Evolutionary conservation across 1,140 invertebrate species (phyloP).

Genomic region (Megalopta genalis): DNA sequence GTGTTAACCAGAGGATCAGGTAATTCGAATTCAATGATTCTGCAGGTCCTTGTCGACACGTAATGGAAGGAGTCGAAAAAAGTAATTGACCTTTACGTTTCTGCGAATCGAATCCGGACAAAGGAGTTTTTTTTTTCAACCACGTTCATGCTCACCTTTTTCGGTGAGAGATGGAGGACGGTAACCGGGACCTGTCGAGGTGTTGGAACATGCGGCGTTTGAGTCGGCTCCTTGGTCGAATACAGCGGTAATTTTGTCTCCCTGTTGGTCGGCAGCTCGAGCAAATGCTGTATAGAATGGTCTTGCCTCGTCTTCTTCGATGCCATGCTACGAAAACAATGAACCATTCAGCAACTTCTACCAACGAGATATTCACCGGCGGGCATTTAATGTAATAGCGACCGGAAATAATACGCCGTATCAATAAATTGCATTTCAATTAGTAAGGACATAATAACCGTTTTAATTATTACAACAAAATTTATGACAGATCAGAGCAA

Average conservation of each 20-base stretch:
- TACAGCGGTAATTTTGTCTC: slow-evolving; percentile 70
- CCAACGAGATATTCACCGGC: neutral
- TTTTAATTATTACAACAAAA: slow-evolving; percentile 35
- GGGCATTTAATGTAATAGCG: slow-evolving; percentile 1
- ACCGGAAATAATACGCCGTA: neutral
- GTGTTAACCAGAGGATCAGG: too few species aligned
- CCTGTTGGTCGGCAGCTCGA: slow-evolving; percentile 75
- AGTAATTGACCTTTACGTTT: slow-evolving; percentile 6
- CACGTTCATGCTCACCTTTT: slow-evolving; percentile 71
- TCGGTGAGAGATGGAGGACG: slow-evolving; percentile 75
- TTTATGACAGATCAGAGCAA: neutral
- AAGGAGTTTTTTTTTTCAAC: slow-evolving; percentile 16
- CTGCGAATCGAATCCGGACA: slow-evolving; percentile 11
- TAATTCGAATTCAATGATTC: neutral
- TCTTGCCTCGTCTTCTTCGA: slow-evolving; percentile 75
- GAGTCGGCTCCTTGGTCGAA: slow-evolving; percentile 65
- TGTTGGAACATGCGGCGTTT: slow-evolving; percentile 64
- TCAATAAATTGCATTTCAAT: slow-evolving; percentile 22
- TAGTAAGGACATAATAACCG: slow-evolving; percentile 18
- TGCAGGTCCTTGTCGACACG: neutral
- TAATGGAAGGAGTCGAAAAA: neutral
- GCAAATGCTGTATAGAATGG: slow-evolving; percentile 78
- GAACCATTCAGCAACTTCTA: neutral
- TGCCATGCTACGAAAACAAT: slow-evolving; percentile 70
- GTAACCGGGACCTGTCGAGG: slow-evolving; percentile 77